Evolutionary conservation across 2,888 invertebrate species (phyloP).

Genomic region (Antheraea yamamai): DNA sequence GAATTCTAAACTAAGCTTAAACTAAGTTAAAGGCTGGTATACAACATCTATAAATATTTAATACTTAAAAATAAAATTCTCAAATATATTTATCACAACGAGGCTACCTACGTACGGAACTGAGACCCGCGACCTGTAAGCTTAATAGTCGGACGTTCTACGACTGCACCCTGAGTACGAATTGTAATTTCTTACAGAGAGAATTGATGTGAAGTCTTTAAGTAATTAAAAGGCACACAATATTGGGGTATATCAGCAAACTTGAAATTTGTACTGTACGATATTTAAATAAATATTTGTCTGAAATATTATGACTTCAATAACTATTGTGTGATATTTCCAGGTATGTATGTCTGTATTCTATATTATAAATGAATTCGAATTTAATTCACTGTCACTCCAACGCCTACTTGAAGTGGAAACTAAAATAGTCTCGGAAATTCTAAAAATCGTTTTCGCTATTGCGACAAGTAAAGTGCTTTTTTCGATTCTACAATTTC

Average conservation of each 20-base stretch:
- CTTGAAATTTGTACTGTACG: neutral
- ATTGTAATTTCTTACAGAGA: too few relatives aligned
- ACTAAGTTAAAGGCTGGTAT: too few relatives aligned
- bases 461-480: conserved; percentile 24
- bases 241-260: neutral
- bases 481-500: conserved; percentile 16
- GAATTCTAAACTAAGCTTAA: too few relatives aligned
- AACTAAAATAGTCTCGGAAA: conserved; percentile 25
- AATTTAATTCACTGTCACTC: neutral
- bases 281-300: neutral
- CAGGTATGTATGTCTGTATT: neutral
- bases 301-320: neutral
- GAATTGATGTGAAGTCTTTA: neutral
- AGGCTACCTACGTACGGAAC: too few relatives aligned
- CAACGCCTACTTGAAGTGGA: conserved; percentile 5
- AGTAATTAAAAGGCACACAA: neutral
- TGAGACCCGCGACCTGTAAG: too few relatives aligned
- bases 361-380: neutral
- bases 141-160: too few relatives aligned
- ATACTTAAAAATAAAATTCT: too few relatives aligned
- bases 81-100: too few relatives aligned
- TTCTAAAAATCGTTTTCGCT: conserved; percentile 18
- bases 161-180: too few relatives aligned
- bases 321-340: neutral
- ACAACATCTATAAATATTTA: too few relatives aligned